Percentiles rank a stretch among this genome's conserved stretches.
These are phyloP conservation scores for Enteromius treurensis DNA, from an alignment of 2,797 vertebrate species.

Conservation along the genomic window DNA sequence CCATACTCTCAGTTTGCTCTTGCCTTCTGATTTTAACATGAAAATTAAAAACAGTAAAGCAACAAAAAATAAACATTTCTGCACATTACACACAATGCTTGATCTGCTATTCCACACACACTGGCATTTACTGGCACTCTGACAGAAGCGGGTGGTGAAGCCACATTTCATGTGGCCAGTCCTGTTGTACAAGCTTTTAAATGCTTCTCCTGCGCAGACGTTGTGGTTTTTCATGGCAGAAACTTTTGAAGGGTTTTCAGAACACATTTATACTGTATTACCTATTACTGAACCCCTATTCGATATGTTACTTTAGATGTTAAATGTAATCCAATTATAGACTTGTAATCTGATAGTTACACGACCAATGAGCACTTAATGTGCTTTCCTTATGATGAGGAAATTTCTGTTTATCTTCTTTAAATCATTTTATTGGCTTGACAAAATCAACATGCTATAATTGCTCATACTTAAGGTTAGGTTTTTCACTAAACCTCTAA, in stretches of 20 bases:
- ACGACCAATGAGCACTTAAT: neutral
- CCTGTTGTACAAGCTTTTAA: neutral
- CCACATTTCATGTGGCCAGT: neutral
- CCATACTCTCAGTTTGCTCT: neutral
- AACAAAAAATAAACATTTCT: neutral
- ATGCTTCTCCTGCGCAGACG: neutral
- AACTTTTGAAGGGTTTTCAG: neutral
- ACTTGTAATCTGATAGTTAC: neutral
- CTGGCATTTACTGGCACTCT: neutral
- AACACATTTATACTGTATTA: neutral
- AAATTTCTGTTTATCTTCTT: conserved; percentile 26
- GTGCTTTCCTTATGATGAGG: neutral
- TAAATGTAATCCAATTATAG: neutral
- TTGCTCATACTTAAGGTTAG: neutral
- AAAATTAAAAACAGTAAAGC: neutral
- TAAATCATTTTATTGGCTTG: neutral
- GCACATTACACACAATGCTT: neutral
- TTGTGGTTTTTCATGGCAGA: neutral
- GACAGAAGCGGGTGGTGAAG: neutral
- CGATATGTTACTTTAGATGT: neutral
- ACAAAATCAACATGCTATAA: conserved; percentile 15
- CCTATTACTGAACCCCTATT: neutral
- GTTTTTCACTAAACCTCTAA: neutral
- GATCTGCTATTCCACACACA: neutral
- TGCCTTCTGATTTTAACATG: neutral